Evolutionary conservation across 2,888 invertebrate genomes (phyloP).

Genomic region (Cryptus viduatorius): DNA sequence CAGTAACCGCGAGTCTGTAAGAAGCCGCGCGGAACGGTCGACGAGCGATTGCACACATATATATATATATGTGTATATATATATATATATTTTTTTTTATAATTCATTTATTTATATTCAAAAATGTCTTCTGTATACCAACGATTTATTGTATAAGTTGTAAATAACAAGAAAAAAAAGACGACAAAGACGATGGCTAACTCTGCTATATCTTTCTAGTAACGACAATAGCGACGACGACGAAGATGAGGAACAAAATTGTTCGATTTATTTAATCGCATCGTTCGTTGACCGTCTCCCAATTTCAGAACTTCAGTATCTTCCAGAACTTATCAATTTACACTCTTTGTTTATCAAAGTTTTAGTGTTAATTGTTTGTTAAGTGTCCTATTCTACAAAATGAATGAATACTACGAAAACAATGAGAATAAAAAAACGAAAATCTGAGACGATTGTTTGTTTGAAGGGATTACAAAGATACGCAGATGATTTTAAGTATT

Average conservation of each 20-base stretch:
- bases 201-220: slow-evolving; percentile 21
- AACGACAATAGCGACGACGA: slow-evolving; percentile 39
- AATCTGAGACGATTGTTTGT: neutral
- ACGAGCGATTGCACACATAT: slow-evolving; percentile 54
- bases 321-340: neutral
- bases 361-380: neutral
- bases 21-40: slow-evolving; percentile 38
- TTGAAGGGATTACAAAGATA: too few species aligned
- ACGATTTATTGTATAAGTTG: slow-evolving; percentile 43
- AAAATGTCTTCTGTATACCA: slow-evolving; percentile 45
- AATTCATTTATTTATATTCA: slow-evolving; percentile 18
- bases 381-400: too few species aligned
- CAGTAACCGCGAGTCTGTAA: slow-evolving; percentile 15
- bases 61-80: too few species aligned
- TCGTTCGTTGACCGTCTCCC: slow-evolving; percentile 47
- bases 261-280: slow-evolving; percentile 7
- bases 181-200: slow-evolving; percentile 35
- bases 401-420: too few species aligned
- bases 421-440: neutral
- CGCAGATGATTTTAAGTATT: too few species aligned
- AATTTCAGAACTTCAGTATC: slow-evolving; percentile 47
- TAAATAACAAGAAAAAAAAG: slow-evolving; percentile 29
- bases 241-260: slow-evolving; percentile 28
- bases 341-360: neutral
- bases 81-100: neutral